phyloP scores from a whole-genome alignment of 2,113 vertebrate genomes.

The Uropsilus gracilis region DNA sequence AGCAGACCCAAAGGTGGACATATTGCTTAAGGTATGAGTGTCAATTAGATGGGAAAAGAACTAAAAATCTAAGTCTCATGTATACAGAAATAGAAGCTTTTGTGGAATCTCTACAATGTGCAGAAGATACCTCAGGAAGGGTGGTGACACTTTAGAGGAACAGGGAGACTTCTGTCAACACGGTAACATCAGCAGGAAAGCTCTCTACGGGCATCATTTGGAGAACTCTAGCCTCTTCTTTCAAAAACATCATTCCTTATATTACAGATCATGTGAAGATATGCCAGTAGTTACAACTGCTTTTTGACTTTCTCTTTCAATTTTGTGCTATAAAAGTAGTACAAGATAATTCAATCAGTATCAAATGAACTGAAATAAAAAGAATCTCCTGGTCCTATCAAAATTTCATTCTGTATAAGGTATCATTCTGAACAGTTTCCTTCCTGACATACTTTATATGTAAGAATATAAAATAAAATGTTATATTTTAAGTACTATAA shows the following conservation, averaged over 20 bases:
- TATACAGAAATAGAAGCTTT: neutral
- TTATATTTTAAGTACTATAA: neutral
- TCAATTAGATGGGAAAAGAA: neutral
- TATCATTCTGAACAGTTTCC: neutral
- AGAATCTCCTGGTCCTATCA: neutral
- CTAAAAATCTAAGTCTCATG: neutral
- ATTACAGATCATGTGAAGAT: neutral
- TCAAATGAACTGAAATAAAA: neutral
- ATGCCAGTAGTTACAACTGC: neutral
- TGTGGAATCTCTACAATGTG: neutral
- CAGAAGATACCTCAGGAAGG: neutral
- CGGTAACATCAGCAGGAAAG: neutral
- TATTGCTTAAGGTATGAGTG: neutral
- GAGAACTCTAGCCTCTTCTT: neutral
- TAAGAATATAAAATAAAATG: too few species aligned
- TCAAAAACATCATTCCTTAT: neutral
- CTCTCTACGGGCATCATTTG: neutral
- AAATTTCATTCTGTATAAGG: neutral
- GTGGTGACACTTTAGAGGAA: neutral
- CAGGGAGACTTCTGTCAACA: neutral
- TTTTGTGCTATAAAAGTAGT: neutral
- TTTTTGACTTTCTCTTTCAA: neutral
- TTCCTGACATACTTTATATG: neutral
- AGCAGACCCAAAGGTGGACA: neutral
- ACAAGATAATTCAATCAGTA: neutral